Evolutionary conservation across 2,888 invertebrate species (phyloP).

Genomic region (Drosophila mimica): DNA sequence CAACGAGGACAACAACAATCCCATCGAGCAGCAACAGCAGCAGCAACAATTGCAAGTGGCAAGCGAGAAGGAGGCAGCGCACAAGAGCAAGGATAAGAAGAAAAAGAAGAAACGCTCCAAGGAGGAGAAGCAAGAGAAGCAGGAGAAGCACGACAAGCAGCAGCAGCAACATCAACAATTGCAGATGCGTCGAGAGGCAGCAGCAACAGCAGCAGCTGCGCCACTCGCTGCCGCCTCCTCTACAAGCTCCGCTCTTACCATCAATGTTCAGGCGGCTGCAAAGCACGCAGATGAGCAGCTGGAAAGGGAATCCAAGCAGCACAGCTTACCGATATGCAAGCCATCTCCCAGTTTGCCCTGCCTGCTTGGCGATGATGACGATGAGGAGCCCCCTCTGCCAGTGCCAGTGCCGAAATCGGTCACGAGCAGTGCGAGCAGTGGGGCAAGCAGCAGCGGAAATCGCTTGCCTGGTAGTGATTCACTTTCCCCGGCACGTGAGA

Average conservation of each 20-base stretch:
- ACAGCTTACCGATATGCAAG: constrained; percentile 81
- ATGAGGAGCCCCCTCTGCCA: constrained; percentile 31
- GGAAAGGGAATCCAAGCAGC: constrained; percentile 70
- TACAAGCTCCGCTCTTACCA: constrained; percentile 59
- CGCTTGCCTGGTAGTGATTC: constrained; percentile 62
- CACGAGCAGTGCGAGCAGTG: constrained; percentile 16
- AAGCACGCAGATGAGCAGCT: constrained; percentile 63
- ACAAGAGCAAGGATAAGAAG: constrained; percentile 90
- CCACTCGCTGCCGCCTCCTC: constrained; percentile 1
- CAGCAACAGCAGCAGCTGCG: constrained; percentile 40
- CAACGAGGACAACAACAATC: constrained; percentile 87
- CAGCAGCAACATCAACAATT: constrained; percentile 87
- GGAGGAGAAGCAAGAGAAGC: constrained; percentile 87
- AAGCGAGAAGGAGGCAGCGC: constrained; percentile 54
- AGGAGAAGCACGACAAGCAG: constrained; percentile 40
- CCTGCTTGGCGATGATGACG: constrained; percentile 88
- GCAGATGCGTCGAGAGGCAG: constrained; percentile 84
- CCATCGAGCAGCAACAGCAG: constrained; percentile 85
- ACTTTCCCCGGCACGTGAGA: constrained; percentile 81
- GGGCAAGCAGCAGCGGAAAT: constrained; percentile 27
- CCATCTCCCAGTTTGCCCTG: constrained; percentile 88
- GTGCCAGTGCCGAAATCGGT: constrained; percentile 24
- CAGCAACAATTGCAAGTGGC: constrained; percentile 33
- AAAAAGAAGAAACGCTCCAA: constrained; percentile 94
- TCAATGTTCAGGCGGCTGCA: constrained; percentile 77